Evolutionary conservation across 2,888 invertebrate genomes (phyloP).

Genomic region (Fragum fragum): DNA sequence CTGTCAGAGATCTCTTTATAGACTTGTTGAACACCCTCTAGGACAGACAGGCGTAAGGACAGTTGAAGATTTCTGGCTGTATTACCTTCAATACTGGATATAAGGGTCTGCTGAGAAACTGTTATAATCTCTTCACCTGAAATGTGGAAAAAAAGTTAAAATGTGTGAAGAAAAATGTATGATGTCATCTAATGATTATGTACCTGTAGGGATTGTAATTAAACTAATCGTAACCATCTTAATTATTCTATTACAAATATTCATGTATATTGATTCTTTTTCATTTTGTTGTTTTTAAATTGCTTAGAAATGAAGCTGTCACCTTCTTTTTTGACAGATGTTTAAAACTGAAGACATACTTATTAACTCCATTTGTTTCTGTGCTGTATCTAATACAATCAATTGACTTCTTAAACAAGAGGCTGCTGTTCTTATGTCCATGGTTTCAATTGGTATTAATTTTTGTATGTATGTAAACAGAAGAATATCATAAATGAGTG

Average conservation of each 20-base stretch:
- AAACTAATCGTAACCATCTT: too few species aligned
- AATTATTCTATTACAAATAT: too few species aligned
- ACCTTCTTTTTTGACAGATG: too few species aligned
- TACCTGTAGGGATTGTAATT: too few species aligned
- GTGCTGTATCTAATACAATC: constrained; percentile 7
- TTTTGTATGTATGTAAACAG: neutral
- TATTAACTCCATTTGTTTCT: neutral
- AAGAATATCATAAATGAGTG: neutral
- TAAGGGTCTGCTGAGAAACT: neutral
- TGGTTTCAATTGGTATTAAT: neutral
- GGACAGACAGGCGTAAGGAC: constrained; percentile 13
- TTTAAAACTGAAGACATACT: constrained; percentile 15
- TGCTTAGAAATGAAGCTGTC: too few species aligned
- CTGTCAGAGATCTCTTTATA: neutral
- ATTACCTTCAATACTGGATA: constrained; percentile 11
- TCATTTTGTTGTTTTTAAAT: too few species aligned
- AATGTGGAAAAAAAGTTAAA: too few species aligned
- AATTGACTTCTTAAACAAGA: constrained; percentile 1
- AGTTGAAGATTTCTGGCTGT: constrained; percentile 2
- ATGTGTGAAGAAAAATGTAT: too few species aligned
- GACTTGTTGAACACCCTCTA: constrained; percentile 9
- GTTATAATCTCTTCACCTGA: neutral
- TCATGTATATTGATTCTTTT: too few species aligned
- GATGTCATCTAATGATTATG: too few species aligned
- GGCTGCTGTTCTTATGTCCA: constrained; percentile 4